Evolutionary conservation across 2,888 invertebrate species (phyloP).

Genomic region (Vandiemenella viatica): DNA sequence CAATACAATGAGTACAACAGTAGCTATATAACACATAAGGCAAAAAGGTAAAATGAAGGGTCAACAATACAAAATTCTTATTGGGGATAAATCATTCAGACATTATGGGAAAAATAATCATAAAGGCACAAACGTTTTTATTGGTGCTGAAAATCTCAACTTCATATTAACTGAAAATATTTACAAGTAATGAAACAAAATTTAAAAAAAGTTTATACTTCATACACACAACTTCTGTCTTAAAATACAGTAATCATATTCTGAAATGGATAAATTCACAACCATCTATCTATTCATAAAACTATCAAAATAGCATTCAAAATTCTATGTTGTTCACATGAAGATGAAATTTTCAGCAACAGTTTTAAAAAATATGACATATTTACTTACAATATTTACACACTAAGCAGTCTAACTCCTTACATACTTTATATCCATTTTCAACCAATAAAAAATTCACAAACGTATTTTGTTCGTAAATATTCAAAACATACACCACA

Average conservation of each 20-base stretch:
- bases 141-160: slow-evolving; percentile 12
- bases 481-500: neutral
- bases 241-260: neutral
- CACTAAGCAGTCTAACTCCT: slow-evolving; percentile 17
- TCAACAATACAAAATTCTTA: too few species aligned
- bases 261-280: slow-evolving; percentile 3
- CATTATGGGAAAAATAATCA: slow-evolving; percentile 12
- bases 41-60: too few species aligned
- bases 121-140: slow-evolving; percentile 13
- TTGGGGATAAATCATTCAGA: neutral
- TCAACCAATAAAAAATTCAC: slow-evolving; percentile 2
- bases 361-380: slow-evolving; percentile 10
- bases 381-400: slow-evolving; percentile 13
- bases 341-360: slow-evolving; percentile 13
- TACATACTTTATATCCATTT: slow-evolving; percentile 8
- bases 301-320: neutral
- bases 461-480: slow-evolving; percentile 1
- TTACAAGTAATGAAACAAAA: neutral
- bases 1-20: neutral
- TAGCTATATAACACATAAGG: too few species aligned
- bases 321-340: neutral
- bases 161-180: neutral
- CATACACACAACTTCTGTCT: neutral
- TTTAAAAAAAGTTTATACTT: neutral
- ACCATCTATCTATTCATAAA: slow-evolving; percentile 3